Conservation (phyloP, 2,888 invertebrate genomes). For the Ophraella communa region DNA sequence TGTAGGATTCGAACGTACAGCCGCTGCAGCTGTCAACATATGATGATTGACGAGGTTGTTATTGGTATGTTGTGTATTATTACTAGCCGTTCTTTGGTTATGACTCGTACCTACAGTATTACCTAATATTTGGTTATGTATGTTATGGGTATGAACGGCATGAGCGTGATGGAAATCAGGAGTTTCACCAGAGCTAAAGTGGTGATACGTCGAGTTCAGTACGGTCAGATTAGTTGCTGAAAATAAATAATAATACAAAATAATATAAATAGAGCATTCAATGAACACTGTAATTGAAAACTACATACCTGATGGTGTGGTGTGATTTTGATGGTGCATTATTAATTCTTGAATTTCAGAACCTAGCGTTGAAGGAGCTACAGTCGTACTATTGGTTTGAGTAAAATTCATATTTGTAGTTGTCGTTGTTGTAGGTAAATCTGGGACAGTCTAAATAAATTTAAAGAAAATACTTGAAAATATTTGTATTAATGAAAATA, state of each 20-base stretch:
- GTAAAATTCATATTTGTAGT: slow-evolving; percentile 54
- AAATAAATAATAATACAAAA: slow-evolving; percentile 11
- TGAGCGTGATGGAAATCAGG: slow-evolving; percentile 56
- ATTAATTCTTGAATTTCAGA: slow-evolving; percentile 59
- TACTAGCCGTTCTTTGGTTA: slow-evolving; percentile 49
- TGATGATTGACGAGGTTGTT: slow-evolving; percentile 57
- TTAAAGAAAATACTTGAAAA: slow-evolving; percentile 16
- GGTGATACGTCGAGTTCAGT: slow-evolving; percentile 57
- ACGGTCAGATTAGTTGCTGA: slow-evolving; percentile 49
- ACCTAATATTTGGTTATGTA: slow-evolving; percentile 57
- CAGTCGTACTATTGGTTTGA: slow-evolving; percentile 50
- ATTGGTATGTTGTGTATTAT: slow-evolving; percentile 54
- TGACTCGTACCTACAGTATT: slow-evolving; percentile 39
- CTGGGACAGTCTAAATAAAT: slow-evolving; percentile 47
- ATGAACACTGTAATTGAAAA: background rate
- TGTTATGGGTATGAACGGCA: slow-evolving; percentile 55
- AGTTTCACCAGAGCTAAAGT: slow-evolving; percentile 55
- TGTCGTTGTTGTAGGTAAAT: slow-evolving; percentile 48
- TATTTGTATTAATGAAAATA: too few relatives aligned
- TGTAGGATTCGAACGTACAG: slow-evolving; percentile 52
- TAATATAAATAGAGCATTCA: too few relatives aligned
- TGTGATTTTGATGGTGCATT: slow-evolving; percentile 59
- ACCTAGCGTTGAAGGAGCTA: slow-evolving; percentile 51
- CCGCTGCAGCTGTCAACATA: slow-evolving; percentile 48
- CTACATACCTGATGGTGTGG: slow-evolving; percentile 47